Percentiles rank a stretch among this genome's conserved stretches.
phyloP scores from a whole-genome alignment of 2,113 vertebrate species.

The Ondatra zibethicus region DNA sequence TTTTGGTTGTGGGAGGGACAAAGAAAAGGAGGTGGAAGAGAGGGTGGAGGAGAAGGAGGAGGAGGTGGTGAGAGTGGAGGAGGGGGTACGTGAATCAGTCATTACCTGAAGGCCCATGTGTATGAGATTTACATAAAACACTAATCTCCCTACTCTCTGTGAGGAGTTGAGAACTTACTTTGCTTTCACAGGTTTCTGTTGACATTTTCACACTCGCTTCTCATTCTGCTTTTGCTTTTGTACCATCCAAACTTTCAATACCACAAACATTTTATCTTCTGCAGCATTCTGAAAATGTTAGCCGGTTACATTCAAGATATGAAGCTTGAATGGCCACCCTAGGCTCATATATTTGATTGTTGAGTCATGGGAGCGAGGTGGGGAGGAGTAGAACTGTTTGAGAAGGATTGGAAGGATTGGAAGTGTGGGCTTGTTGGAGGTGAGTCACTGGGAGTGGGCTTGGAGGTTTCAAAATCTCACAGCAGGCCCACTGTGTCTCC shows the following conservation, averaged over 20 bases:
- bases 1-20: neutral
- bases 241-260: neutral
- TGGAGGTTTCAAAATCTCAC: too few species aligned
- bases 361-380: neutral
- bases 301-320: neutral
- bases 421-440: neutral
- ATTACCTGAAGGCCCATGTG: neutral
- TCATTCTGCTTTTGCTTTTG: neutral
- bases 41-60: too few species aligned
- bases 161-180: neutral
- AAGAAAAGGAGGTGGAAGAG: neutral
- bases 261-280: neutral
- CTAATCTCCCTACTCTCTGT: neutral
- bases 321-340: neutral
- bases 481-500: too few species aligned
- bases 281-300: neutral
- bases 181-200: neutral
- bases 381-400: neutral
- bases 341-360: neutral
- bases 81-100: neutral
- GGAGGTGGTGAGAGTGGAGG: neutral
- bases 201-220: neutral
- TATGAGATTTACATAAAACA: slow-evolving; percentile 18
- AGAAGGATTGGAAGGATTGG: neutral
- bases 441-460: neutral